Percentiles rank a stretch among this genome's conserved stretches.
These are phyloP conservation scores for Gorilla gorilla DNA, from an alignment of 2,113 vertebrate species.

Conservation along the genomic window DNA sequence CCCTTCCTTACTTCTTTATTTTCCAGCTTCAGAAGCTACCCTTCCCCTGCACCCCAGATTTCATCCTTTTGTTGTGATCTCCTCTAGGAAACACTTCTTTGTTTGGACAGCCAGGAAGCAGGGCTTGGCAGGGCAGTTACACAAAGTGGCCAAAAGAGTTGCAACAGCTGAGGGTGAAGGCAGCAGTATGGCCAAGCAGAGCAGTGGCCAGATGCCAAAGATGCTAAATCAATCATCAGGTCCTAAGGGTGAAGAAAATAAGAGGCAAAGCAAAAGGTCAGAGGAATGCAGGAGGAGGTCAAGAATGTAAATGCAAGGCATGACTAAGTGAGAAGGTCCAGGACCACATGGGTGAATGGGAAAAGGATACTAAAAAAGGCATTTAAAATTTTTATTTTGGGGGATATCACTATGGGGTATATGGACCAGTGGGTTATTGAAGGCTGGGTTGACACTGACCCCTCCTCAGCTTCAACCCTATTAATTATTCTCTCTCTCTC, in stretches of 20 bases:
- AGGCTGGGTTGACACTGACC: not conserved
- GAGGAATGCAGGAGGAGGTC: not conserved
- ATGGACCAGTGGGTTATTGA: not conserved
- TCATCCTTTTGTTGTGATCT: not conserved
- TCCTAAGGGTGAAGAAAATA: not conserved
- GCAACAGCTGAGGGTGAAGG: slow-evolving; percentile 44
- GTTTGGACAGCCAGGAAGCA: not conserved
- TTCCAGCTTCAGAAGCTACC: not conserved
- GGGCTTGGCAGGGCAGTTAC: not conserved
- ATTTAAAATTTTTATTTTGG: not conserved
- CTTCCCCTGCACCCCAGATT: not conserved
- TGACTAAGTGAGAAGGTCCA: not conserved
- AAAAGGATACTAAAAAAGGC: not conserved
- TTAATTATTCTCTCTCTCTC: not conserved
- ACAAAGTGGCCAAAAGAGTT: not conserved
- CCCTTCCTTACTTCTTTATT: too few species aligned
- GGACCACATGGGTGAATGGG: not conserved
- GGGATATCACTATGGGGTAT: not conserved
- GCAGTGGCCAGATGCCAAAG: not conserved
- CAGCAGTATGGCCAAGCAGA: not conserved
- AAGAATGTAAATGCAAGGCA: not conserved
- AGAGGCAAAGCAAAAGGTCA: not conserved
- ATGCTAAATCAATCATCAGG: not conserved
- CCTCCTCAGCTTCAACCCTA: not conserved
- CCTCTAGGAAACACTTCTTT: not conserved